Evolutionary conservation across 2,113 vertebrate genomes (phyloP).

Genomic region (Xiphophorus maculatus): DNA sequence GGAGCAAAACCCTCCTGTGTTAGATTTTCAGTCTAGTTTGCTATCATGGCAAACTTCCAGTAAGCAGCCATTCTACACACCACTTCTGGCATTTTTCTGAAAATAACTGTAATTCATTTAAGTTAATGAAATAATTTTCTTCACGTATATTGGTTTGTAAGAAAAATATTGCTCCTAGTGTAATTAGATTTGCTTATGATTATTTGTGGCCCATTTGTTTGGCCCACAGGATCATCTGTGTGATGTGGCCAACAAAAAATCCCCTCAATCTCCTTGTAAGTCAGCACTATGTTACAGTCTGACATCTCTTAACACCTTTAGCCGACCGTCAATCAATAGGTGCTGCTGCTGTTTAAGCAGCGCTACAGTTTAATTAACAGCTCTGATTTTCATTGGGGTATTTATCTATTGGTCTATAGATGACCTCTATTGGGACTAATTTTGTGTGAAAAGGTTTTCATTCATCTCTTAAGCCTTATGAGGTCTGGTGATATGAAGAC

Average conservation of each 20-base stretch:
- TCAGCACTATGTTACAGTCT: constrained; percentile 27
- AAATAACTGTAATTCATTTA: background rate
- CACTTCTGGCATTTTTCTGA: background rate
- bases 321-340: constrained; percentile 59
- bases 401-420: constrained; percentile 22
- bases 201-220: constrained; percentile 38
- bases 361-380: constrained; percentile 47
- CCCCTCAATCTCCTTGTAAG: constrained; percentile 39
- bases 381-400: constrained; percentile 39
- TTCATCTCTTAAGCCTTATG: background rate
- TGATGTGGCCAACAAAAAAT: constrained; percentile 56
- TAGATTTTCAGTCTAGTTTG: background rate
- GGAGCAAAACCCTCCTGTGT: background rate
- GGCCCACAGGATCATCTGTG: background rate
- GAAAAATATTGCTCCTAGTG: constrained; percentile 30
- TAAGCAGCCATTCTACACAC: background rate
- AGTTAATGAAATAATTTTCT: constrained; percentile 25
- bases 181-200: constrained; percentile 46
- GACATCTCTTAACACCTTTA: constrained; percentile 43
- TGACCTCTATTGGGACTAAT: constrained; percentile 34
- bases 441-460: constrained; percentile 11
- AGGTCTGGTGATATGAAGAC: background rate
- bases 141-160: constrained; percentile 27
- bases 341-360: constrained; percentile 45
- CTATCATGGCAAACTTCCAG: no score